Percentiles rank a stretch among this genome's conserved stretches.
Conservation (phyloP, 1,140 invertebrate species). For the Drosophila nebulosa region DNA sequence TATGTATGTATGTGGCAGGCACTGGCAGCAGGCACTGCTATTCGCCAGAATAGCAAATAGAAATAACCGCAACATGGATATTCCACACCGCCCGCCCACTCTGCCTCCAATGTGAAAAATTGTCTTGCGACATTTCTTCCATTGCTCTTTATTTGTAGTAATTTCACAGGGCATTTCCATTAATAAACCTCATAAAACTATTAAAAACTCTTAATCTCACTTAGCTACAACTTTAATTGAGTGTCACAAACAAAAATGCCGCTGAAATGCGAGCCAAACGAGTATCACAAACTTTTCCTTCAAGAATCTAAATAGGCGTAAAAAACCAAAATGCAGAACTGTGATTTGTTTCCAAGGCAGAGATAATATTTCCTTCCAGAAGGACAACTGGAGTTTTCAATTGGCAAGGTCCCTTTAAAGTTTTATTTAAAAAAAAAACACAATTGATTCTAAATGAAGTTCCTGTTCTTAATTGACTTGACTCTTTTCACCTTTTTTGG, state of each 20-base stretch:
- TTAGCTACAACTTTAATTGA: conserved; percentile 6
- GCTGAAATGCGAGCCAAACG: background rate
- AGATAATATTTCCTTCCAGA: background rate
- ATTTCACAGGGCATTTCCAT: background rate
- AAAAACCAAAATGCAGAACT: background rate
- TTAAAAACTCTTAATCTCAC: conserved; percentile 7
- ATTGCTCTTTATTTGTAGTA: conserved; percentile 2
- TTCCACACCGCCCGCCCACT: background rate
- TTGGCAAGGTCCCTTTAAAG: too few relatives aligned
- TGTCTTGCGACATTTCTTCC: background rate
- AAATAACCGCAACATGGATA: conserved; percentile 23
- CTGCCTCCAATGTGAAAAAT: background rate
- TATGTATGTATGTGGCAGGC: conserved; percentile 33
- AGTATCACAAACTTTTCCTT: background rate
- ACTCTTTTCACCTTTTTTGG: too few relatives aligned
- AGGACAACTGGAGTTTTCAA: background rate
- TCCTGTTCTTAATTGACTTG: too few relatives aligned
- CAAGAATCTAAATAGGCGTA: conserved; percentile 1
- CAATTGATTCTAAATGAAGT: too few relatives aligned
- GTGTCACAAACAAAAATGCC: background rate
- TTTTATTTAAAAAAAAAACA: too few relatives aligned
- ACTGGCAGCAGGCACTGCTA: conserved; percentile 32
- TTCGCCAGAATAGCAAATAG: conserved; percentile 21
- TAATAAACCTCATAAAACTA: conserved; percentile 10
- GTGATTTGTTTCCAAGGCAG: background rate